phyloP scores from a whole-genome alignment of 2,113 vertebrate genomes.

The Tamias sibiricus region DNA sequence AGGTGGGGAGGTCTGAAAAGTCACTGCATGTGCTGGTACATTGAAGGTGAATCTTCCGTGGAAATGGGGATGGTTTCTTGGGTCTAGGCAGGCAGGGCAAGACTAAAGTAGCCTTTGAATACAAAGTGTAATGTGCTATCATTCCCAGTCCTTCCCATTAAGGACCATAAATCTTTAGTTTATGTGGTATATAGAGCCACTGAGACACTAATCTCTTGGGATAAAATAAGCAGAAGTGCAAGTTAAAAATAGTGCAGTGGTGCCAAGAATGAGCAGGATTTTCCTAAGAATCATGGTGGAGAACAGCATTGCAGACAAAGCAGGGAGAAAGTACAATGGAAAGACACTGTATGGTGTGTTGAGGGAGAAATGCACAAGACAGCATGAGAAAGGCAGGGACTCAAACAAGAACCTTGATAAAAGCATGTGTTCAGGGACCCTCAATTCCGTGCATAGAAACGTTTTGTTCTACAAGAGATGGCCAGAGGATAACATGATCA shows the following conservation, averaged over 20 bases:
- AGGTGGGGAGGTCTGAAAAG: slow-evolving; percentile 18
- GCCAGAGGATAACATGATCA: background rate
- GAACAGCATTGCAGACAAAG: background rate
- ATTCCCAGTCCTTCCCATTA: background rate
- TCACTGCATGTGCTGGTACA: background rate
- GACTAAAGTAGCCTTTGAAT: background rate
- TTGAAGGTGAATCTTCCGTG: background rate
- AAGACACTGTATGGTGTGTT: background rate
- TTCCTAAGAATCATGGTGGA: background rate
- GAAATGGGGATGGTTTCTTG: background rate
- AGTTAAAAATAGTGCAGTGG: background rate
- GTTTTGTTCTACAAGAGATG: background rate
- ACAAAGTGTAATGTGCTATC: background rate
- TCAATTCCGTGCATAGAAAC: background rate
- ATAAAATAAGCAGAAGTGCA: background rate
- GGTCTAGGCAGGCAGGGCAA: background rate
- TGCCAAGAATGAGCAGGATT: background rate
- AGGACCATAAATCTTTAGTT: background rate
- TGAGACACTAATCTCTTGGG: background rate
- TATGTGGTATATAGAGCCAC: background rate
- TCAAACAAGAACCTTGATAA: background rate
- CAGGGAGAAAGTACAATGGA: background rate
- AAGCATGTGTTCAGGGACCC: background rate
- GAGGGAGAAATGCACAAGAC: background rate
- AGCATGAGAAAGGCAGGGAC: background rate